Evolutionary conservation across 2,888 invertebrate genomes (phyloP).

Genomic region (Amphipoea oculea): DNA sequence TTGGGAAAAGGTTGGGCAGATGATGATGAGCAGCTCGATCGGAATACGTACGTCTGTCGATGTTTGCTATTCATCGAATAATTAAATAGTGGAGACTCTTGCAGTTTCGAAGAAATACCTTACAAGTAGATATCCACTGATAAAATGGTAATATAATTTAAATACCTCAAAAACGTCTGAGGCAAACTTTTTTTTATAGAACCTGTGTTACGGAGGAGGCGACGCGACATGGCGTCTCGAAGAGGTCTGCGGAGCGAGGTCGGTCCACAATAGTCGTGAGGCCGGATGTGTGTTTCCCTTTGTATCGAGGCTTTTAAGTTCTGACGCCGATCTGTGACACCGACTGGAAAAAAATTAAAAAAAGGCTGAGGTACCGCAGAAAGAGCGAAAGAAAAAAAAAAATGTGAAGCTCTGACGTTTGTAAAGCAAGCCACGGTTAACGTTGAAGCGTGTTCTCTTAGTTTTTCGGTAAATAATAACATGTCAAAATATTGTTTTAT

Average conservation of each 20-base stretch:
- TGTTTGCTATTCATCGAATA: not conserved
- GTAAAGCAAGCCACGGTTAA: too few species aligned
- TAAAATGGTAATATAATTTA: constrained; percentile 6
- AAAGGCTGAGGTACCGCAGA: not conserved
- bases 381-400: not conserved
- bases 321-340: constrained; percentile 73
- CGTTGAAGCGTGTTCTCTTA: not conserved
- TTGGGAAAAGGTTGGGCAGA: not conserved
- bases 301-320: constrained; percentile 81
- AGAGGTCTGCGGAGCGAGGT: constrained; percentile 54
- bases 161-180: not conserved
- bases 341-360: constrained; percentile 69
- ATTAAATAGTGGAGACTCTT: not conserved
- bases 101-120: not conserved
- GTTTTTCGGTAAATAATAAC: not conserved
- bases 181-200: not conserved
- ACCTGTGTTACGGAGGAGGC: constrained; percentile 7
- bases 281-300: constrained; percentile 81
- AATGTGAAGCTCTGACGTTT: not conserved
- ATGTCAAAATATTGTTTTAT: not conserved
- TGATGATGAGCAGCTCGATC: not conserved
- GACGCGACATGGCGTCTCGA: constrained; percentile 43
- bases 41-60: not conserved
- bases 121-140: not conserved
- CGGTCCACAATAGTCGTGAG: constrained; percentile 74